These are phyloP conservation scores for Bombus pyrosoma DNA, from an alignment of 1,140 invertebrate genomes.

Conservation along the genomic window DNA sequence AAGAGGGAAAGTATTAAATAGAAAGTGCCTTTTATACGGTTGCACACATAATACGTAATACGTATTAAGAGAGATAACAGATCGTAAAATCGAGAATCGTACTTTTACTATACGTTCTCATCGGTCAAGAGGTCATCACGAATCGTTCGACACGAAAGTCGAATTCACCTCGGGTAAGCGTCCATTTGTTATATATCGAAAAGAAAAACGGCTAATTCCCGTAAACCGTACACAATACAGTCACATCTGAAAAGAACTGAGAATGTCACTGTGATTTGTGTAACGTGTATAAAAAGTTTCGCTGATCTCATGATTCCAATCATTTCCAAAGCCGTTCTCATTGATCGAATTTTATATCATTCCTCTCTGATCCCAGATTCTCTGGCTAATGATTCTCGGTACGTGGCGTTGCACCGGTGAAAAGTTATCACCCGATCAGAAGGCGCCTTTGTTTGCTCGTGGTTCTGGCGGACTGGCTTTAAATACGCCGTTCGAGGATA, in stretches of 20 bases:
- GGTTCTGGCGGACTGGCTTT: slow-evolving; percentile 74
- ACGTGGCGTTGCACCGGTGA: slow-evolving; percentile 59
- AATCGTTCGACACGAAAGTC: background rate
- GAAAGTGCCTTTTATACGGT: slow-evolving; percentile 48
- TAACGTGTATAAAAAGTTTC: background rate
- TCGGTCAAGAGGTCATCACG: slow-evolving; percentile 47
- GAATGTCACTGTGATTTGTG: background rate
- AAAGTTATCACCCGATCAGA: slow-evolving; percentile 74
- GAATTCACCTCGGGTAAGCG: background rate
- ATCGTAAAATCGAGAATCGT: background rate
- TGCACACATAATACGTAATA: background rate
- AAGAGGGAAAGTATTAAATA: slow-evolving; percentile 39
- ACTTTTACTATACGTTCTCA: background rate
- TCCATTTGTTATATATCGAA: background rate
- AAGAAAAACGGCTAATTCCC: background rate
- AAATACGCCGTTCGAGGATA: slow-evolving; percentile 63
- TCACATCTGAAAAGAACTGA: background rate
- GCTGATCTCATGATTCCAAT: too few relatives aligned
- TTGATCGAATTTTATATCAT: background rate
- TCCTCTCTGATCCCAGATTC: slow-evolving; percentile 30
- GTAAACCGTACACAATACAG: background rate
- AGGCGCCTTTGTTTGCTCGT: slow-evolving; percentile 74
- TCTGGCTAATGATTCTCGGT: slow-evolving; percentile 50
- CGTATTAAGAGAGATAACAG: background rate
- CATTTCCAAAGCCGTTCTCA: background rate